These are phyloP conservation scores for Pollenia griseotomentosa DNA, from an alignment of 2,888 invertebrate species.

Conservation along the genomic window DNA sequence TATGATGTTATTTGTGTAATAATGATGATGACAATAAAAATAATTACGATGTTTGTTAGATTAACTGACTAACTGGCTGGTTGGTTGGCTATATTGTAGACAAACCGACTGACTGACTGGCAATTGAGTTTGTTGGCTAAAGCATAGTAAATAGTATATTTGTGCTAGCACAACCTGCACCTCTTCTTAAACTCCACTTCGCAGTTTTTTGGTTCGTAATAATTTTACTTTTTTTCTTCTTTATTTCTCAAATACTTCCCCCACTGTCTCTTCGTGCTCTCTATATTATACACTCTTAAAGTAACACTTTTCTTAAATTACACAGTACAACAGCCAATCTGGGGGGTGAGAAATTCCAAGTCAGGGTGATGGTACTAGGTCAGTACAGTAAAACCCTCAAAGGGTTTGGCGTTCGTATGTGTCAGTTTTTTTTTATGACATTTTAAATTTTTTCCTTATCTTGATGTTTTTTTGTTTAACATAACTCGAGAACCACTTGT, in stretches of 20 bases:
- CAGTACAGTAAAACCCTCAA: too few relatives aligned
- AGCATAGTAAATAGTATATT: conserved; percentile 43
- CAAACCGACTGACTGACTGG: conserved; percentile 52
- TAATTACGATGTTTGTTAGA: conserved; percentile 52
- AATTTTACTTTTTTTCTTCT: conserved; percentile 13
- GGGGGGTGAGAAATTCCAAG: too few relatives aligned
- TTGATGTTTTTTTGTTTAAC: too few relatives aligned
- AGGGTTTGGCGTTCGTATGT: too few relatives aligned
- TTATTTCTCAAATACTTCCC: not conserved
- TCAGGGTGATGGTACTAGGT: too few relatives aligned
- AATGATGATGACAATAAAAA: conserved; percentile 39
- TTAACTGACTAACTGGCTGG: conserved; percentile 49
- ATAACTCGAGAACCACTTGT: too few relatives aligned
- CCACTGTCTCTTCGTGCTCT: conserved; percentile 17
- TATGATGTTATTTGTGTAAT: conserved; percentile 56
- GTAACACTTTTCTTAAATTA: conserved; percentile 67
- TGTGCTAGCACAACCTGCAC: conserved; percentile 61
- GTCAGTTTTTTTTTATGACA: too few relatives aligned
- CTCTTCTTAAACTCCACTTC: conserved; percentile 57
- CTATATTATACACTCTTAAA: conserved; percentile 47
- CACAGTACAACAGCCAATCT: too few relatives aligned
- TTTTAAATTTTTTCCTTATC: too few relatives aligned
- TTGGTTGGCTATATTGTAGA: too few relatives aligned
- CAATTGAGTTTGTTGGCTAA: conserved; percentile 36
- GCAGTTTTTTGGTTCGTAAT: conserved; percentile 9